Base-by-base conservation (phyloP, 2,888 invertebrate genomes). In the Lasioglossum malachurum region DNA sequence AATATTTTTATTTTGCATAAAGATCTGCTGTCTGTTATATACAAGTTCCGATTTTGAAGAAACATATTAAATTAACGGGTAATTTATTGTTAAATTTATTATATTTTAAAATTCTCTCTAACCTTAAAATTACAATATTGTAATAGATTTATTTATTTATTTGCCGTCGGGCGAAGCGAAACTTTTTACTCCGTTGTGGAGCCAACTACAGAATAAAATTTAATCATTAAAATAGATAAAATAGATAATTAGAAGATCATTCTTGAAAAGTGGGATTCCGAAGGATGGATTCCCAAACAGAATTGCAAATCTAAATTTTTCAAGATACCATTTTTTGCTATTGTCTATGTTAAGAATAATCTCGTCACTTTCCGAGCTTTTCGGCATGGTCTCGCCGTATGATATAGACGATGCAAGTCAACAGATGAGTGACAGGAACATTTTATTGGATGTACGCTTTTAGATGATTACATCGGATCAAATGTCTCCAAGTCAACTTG, bases 261-360 rank as follows among this genome's bases (percentile, higher is more conserved):
- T 57, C n/a, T n/a, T 12, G 10, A n/a, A n/a, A 57, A n/a, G 10
- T 57, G 4, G 7, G 8, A n/a, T 57, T 57, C 7, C n/a, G 4
- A 10, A n/a, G n/a, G 10, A 10, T 57, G n/a, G 4, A 57, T n/a
- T 10, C 10, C n/a, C 0, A n/a, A n/a, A 57, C 0, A 0, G 57
- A 57, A 57, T 57, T n/a, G 8, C 10, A 57, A n/a, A 57, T n/a
- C n/a, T 3, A n/a, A 10, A 57, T 57, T n/a, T 0, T 57, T 57
- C 0, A 57, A 10, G 8, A 12, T 10, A 10, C 53, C 23, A 10
- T n/a, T n/a, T n/a, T 10, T n/a, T 10, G 4, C 57, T 57, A n/a
- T 57, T n/a, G 12, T 2, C 57, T 12, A n/a, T 57, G n/a, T n/a
- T n/a, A n/a, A 57, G n/a, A 23, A 10, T n/a, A 23, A 57, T 57